These are phyloP conservation scores for Helicoverpa assulta DNA, from an alignment of 2,888 invertebrate species.

Conservation along the genomic window DNA sequence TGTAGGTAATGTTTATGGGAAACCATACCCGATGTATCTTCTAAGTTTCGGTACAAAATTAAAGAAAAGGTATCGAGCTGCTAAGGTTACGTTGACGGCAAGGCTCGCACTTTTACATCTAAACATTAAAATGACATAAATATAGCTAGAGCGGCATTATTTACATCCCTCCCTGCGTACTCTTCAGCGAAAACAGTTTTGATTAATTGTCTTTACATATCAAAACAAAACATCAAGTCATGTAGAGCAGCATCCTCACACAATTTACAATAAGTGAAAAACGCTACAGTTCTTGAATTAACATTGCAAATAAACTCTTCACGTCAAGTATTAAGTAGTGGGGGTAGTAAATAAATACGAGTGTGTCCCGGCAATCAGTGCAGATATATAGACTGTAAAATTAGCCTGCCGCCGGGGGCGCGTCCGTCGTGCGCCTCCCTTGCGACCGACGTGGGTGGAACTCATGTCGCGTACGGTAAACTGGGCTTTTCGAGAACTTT, in stretches of 20 bases:
- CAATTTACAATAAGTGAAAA: conserved; percentile 42
- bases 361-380: conserved; percentile 82
- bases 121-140: background rate
- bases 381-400: conserved; percentile 86
- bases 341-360: conserved; percentile 78
- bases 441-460: conserved; percentile 56
- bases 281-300: conserved; percentile 59
- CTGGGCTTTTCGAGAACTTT: conserved; percentile 24
- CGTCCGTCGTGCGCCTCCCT: conserved; percentile 43
- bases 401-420: conserved; percentile 78
- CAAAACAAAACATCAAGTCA: conserved; percentile 26
- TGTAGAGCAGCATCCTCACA: conserved; percentile 33
- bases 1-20: too few species aligned
- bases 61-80: too few species aligned
- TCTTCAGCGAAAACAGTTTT: background rate
- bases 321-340: conserved; percentile 70
- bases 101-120: too few species aligned
- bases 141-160: background rate
- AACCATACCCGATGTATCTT: too few species aligned
- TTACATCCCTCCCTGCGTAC: background rate
- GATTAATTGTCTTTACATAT: background rate
- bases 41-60: too few species aligned
- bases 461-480: conserved; percentile 22
- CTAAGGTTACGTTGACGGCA: too few species aligned
- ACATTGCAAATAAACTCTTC: conserved; percentile 69